Evolutionary conservation across 1,140 invertebrate genomes (phyloP).

Genomic region (Helicorthomorpha holstii): DNA sequence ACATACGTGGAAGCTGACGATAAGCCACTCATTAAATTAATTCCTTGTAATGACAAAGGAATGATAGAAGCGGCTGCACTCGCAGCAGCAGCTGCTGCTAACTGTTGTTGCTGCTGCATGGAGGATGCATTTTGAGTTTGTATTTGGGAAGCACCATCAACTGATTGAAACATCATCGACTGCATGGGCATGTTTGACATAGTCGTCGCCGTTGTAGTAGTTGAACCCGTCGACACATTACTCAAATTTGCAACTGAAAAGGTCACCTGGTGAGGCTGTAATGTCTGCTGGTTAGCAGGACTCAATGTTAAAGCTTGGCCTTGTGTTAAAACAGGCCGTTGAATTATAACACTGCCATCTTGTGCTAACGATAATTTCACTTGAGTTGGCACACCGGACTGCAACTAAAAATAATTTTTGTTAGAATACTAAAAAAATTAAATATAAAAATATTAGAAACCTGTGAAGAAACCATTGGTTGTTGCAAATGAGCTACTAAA

Average conservation of each 20-base stretch:
- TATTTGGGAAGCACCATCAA: not conserved
- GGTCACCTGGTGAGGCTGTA: not conserved
- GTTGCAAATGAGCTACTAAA: not conserved
- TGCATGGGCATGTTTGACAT: not conserved
- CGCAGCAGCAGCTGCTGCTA: not conserved
- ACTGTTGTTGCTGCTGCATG: not conserved
- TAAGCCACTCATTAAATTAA: not conserved
- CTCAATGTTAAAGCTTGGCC: not conserved
- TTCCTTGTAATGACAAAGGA: not conserved
- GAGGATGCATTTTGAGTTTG: not conserved
- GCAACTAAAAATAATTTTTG: not conserved
- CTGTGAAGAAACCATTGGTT: not conserved
- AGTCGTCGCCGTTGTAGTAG: not conserved
- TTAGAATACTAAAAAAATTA: not conserved
- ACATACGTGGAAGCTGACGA: not conserved
- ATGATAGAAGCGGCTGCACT: not conserved
- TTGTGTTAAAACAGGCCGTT: slow-evolving; percentile 5
- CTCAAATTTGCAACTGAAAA: not conserved
- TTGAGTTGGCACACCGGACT: slow-evolving; percentile 7
- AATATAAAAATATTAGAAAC: not conserved
- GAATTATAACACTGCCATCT: slow-evolving; percentile 17
- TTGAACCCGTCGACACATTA: not conserved
- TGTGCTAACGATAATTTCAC: slow-evolving; percentile 15
- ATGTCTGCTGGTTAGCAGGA: not conserved
- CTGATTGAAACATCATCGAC: not conserved